phyloP scores from a whole-genome alignment of 2,113 vertebrate genomes.

The Nycticebus coucang region DNA sequence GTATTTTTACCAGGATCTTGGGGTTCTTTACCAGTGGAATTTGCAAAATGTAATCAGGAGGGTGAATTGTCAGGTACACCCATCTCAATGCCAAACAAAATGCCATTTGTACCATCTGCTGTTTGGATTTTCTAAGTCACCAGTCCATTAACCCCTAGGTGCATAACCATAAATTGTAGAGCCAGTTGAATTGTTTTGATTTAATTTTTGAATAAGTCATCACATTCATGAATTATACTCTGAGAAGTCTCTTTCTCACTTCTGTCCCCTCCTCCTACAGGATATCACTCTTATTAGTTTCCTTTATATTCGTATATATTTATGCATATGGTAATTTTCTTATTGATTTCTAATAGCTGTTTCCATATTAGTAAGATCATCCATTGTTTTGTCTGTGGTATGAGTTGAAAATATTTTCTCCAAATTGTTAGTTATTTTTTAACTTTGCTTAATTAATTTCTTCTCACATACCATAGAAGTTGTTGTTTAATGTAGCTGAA shows the following conservation, averaged over 20 bases:
- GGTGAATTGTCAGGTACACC: neutral
- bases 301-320: neutral
- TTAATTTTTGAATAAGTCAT: neutral
- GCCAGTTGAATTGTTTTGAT: neutral
- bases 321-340: neutral
- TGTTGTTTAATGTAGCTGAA: neutral
- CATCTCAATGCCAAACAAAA: conserved; percentile 23
- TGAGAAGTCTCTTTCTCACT: neutral
- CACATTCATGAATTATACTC: neutral
- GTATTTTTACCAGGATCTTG: neutral
- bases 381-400: neutral
- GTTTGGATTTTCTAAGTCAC: neutral
- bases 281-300: neutral
- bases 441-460: neutral
- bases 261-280: neutral
- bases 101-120: conserved; percentile 3
- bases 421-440: neutral
- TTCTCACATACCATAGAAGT: neutral
- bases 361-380: conserved; percentile 23
- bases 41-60: neutral
- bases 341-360: neutral
- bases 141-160: neutral
- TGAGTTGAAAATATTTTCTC: conserved; percentile 18
- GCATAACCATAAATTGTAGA: neutral
- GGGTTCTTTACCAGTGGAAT: neutral